Conservation (phyloP, 1,140 invertebrate genomes). For the Drosophila nigromelanica region DNA sequence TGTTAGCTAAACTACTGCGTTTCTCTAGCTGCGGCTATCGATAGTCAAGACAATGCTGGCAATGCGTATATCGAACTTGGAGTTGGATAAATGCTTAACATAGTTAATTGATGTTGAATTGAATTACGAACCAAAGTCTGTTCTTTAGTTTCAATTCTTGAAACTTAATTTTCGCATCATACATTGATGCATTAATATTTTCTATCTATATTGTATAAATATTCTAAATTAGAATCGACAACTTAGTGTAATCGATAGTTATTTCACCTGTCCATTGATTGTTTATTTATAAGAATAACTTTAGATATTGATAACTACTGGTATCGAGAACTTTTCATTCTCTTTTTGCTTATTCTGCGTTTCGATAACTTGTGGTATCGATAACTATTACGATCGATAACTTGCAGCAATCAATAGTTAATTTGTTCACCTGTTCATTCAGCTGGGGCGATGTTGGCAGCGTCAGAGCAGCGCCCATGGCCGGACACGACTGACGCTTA, state of each 20-base stretch:
- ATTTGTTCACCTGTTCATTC: constrained; percentile 64
- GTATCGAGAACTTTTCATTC: not conserved
- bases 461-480: constrained; percentile 59
- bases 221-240: no score
- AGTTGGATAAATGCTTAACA: no score
- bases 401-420: not conserved
- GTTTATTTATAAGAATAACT: no score
- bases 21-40: constrained; percentile 25
- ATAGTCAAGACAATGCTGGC: constrained; percentile 4
- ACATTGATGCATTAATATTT: no score
- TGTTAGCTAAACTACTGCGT: constrained; percentile 14
- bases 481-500: constrained; percentile 89
- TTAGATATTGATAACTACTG: not conserved
- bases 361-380: not conserved
- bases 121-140: no score
- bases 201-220: no score
- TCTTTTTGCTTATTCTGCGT: no score
- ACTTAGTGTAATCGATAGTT: no score
- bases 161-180: no score
- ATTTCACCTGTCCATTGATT: no score
- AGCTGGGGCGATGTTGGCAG: constrained; percentile 55
- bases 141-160: no score
- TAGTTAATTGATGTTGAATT: no score
- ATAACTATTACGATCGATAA: constrained; percentile 12
- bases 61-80: not conserved